Evolutionary conservation across 2,113 vertebrate genomes (phyloP), one percentile per base, ranked within the genome.

Genomic region (Pipra filicauda): DNA sequence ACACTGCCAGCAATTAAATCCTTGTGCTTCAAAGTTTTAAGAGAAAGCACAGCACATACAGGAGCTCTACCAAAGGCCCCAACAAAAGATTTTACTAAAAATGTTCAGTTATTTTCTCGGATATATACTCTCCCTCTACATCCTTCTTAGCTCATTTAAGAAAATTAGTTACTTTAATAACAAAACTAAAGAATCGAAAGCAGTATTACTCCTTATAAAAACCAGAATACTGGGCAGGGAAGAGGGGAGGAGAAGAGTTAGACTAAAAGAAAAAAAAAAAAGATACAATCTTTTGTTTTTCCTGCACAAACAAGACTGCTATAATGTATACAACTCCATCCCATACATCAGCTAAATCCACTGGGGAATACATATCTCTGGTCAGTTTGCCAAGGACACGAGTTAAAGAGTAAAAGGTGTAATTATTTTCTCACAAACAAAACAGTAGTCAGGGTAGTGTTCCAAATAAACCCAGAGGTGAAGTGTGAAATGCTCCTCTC

Each of bases 401-500:
- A 33, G 31, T 52, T 43, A 59, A 43, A 71, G 15, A 57, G 28
- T 19, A 39, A 54, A 49, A 65, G 2, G 19, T 18, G 26, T 21
- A 58, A 65, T 62, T 58, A 26, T 73, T 70, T 73, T 76, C 43
- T 71, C 55, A 59, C 28, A 43, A 82, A 58, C 13, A 61, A 64
- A 89, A 33, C 10, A 59, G 33, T 39, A 59, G 88, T 15, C 61
- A 55, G 22, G 13, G 33, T 0, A 66, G 15, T 1, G 2, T 44
- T 51, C 37, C 48, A 44, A 26, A 58, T 23, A 76, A 69, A 73
- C 22, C 14, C 43, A 64, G 8, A 48, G 18, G 8, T 31, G 9
- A 82, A 41, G 41, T 0, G 1, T 30, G 8, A 81, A 79, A 83
- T 0, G 0, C 4, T 64, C 28, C n/a, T 75, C 7, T 3, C 5